These are phyloP conservation scores for Caenorhabditis briggsae DNA, from an alignment of 1,140 invertebrate genomes.

Conservation along the genomic window DNA sequence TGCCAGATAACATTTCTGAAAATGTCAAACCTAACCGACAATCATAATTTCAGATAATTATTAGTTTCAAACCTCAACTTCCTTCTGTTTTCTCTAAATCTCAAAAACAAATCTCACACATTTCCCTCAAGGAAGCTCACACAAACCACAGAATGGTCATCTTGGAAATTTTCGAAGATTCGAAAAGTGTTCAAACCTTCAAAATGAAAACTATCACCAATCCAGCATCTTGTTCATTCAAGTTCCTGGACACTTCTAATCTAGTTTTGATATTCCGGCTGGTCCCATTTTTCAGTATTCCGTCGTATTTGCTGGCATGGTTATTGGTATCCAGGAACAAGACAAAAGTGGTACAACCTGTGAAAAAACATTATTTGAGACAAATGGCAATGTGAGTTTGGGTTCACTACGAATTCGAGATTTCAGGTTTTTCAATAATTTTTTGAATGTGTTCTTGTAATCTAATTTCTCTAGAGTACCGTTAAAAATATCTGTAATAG, in stretches of 20 bases:
- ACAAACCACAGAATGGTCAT: neutral
- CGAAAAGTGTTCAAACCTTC: neutral
- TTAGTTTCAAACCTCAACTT: neutral
- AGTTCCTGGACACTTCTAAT: neutral
- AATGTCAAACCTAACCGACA: too few relatives aligned
- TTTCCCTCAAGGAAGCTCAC: neutral
- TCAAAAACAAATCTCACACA: neutral
- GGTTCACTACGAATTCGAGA: neutral
- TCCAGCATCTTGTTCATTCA: neutral
- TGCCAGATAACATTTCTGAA: too few relatives aligned
- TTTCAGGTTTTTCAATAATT: too few relatives aligned
- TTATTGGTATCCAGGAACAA: constrained; percentile 1
- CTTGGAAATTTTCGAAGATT: too few relatives aligned
- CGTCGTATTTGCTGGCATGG: constrained; percentile 9
- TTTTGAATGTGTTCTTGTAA: neutral
- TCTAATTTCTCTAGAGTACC: too few relatives aligned
- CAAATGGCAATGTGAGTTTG: constrained; percentile 2
- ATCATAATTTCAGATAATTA: neutral
- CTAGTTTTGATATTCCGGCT: neutral
- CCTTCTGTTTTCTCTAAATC: neutral
- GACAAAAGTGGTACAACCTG: constrained; percentile 10
- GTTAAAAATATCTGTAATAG: too few relatives aligned
- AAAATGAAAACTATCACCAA: neutral
- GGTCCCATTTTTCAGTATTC: neutral
- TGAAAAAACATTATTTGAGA: neutral